phyloP scores from a whole-genome alignment of 2,113 vertebrate species.

The Cairina moschata region DNA sequence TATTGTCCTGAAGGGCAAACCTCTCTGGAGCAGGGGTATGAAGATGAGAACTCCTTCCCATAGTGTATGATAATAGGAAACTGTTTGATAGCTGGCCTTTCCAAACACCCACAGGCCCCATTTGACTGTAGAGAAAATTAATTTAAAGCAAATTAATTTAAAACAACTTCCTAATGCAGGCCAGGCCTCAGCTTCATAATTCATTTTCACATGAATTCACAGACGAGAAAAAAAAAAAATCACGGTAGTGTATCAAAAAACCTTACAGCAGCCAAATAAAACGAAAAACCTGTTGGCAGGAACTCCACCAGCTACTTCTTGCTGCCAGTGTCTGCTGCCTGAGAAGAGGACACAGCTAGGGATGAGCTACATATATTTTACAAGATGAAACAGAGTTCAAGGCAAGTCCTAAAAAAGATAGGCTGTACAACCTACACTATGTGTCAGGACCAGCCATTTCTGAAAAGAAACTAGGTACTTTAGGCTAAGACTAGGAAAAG shows the following conservation, averaged over 20 bases:
- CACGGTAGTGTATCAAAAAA: neutral
- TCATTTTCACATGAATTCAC: slow-evolving; percentile 11
- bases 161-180: neutral
- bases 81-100: neutral
- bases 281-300: neutral
- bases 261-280: neutral
- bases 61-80: neutral
- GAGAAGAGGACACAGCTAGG: neutral
- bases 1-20: neutral
- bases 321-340: neutral
- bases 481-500: neutral
- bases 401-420: neutral
- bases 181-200: neutral
- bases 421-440: neutral
- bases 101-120: neutral
- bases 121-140: neutral
- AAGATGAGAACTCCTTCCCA: neutral
- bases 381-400: neutral
- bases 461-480: neutral
- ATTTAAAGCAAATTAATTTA: neutral
- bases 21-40: neutral
- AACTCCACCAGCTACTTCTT: neutral
- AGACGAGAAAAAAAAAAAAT: neutral
- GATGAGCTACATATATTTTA: neutral
- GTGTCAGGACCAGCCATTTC: neutral